Conservation (phyloP, 1,140 invertebrate genomes). For the Copidosoma floridanum region DNA sequence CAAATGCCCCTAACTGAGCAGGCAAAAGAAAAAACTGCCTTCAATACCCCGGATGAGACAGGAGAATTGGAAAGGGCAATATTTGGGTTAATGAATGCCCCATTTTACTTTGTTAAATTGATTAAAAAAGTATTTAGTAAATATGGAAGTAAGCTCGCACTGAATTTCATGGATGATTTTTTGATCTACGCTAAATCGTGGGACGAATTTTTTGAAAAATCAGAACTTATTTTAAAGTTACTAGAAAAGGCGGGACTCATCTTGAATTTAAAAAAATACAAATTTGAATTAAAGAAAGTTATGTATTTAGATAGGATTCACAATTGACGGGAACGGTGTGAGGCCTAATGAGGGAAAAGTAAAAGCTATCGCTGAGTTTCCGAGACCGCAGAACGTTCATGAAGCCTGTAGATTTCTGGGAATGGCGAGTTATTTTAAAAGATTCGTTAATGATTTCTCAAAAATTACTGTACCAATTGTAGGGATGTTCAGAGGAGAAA, state of each 20-base stretch:
- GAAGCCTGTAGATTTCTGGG: slow-evolving; percentile 53
- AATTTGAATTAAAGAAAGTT: neutral
- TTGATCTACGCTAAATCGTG: neutral
- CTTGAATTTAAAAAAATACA: neutral
- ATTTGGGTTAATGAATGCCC: neutral
- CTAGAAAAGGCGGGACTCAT: neutral
- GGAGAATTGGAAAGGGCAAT: slow-evolving; percentile 33
- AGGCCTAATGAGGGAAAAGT: neutral
- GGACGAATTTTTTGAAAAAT: slow-evolving; percentile 7
- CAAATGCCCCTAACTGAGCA: slow-evolving; percentile 21
- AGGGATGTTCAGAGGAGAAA: slow-evolving; percentile 5
- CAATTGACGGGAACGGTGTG: neutral
- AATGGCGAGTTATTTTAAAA: slow-evolving; percentile 47
- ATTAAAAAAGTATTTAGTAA: slow-evolving; percentile 25
- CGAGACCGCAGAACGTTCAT: slow-evolving; percentile 38
- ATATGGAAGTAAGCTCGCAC: slow-evolving; percentile 14
- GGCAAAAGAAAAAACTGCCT: slow-evolving; percentile 39
- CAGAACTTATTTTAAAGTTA: slow-evolving; percentile 9
- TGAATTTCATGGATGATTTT: slow-evolving; percentile 30
- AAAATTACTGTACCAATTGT: slow-evolving; percentile 34
- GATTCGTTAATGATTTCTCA: slow-evolving; percentile 45
- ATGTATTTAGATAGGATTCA: neutral
- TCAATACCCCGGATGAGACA: slow-evolving; percentile 34
- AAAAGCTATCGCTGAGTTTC: neutral
- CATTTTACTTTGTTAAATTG: neutral